Base-by-base conservation (phyloP, 2,113 vertebrate genomes). In the Protobothrops mucrosquamatus region DNA sequence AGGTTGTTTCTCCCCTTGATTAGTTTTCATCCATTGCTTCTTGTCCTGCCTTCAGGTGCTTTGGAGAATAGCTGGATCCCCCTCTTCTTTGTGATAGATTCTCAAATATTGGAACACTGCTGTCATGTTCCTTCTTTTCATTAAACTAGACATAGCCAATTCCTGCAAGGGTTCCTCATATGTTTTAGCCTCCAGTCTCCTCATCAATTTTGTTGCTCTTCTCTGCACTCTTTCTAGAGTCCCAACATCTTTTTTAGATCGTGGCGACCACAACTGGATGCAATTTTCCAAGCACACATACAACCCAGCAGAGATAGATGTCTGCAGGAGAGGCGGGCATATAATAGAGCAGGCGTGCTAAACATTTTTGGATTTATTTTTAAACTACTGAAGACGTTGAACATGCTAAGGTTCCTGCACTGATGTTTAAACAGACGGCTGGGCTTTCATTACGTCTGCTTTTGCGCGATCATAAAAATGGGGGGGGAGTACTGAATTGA, bases 281-380 rank as follows among this genome's bases (percentile, higher is more conserved):
- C 61, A 69, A 6, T 15, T 4, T 26, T 85, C 43, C 2, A 81
- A 81, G 18, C 74, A 57, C 39, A 5, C 5, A 29, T 69, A 24
- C 5, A 87, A 11, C 10, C 39, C 1, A 64, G 85, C 85, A 52
- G 26, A 8, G 43, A 34, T 18, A 46, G 29, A 22, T 3, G 59
- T 26, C 85, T 26, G 20, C 20, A 61, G 46, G 85, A 26, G 48
- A 57, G 55, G 29, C 20, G 18, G 57, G 52, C 55, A 14, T 18
- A 10, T 52, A n/a, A 8, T 92, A 34, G 59, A n/a, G 9, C 12
- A 24, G 14, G 29, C 29, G 51, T 52, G 46, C 56, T 46, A 9
- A 46, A 26, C 43, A 61, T 91, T n/a, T 91, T 24, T 18, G 18
- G 57, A 92, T 10, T 87, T 92, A 92, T 92, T 88, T 92, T 92